Base-by-base conservation (phyloP, 2,888 invertebrate species). In the Cinara cedri region DNA sequence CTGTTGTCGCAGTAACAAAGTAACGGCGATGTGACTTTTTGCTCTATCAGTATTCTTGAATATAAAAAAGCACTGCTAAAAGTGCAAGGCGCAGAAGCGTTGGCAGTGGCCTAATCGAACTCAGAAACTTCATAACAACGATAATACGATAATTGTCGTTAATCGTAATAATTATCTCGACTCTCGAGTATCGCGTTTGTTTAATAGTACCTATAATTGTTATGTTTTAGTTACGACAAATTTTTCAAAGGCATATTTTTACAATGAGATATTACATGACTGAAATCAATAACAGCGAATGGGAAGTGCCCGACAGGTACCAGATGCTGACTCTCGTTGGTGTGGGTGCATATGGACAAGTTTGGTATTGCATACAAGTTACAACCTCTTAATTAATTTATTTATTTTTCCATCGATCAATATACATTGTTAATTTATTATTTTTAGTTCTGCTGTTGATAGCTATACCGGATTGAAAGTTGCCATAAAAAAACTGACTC, bases 291-390 rank as follows among this genome's bases (percentile, higher is more conserved):
- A 94, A 94, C 87, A 97, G 98, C 82, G 94, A 96, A 89, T 98
- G 97, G 97, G 95, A 95, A 88, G 93, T 98, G 83, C 97, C 97
- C 76, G 91, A 92, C 83, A 90, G 94, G 84, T 98, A 98, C 89
- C 93, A 94, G 87, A 92, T 91, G 88, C 90, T 98, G 83, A 93
- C 92, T 85, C 93, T 97, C 82, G 96, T 98, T 82, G 98, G 98
- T 82, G 95, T 95, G 82, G 98, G 98, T 83, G 98, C 98, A 84
- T 98, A 98, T 87, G 98, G 98, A 83, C 97, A 97, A 91, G 97
- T 97, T 86, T 96, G 95, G 96, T 96, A 90, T 91, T 89, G n/a
- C 2, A n/a, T n/a, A n/a, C n/a, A n/a, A n/a, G n/a, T 74, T 34
- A 26, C 51, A 19, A 26, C 34, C 46, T 72, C 44, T 68, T 19